Base-by-base conservation (phyloP, 2,113 vertebrate species). In the Collichthys lucidus region DNA sequence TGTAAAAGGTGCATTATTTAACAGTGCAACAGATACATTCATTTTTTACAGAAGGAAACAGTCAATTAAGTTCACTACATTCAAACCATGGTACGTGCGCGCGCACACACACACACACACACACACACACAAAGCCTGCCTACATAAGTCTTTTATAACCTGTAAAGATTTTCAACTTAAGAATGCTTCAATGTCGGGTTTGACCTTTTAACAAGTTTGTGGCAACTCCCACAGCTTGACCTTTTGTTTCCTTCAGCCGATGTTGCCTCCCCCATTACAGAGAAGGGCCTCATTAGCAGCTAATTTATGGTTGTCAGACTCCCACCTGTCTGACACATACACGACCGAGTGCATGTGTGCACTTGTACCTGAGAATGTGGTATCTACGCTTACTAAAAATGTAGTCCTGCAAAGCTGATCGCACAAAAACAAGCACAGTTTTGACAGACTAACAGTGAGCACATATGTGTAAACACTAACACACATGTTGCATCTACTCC, bases 191-290 rank as follows among this genome's bases (percentile, higher is more conserved):
- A 19, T 71, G 66, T 68, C 5, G 8, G 62, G 44, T 77, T 66
- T 87, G 79, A 86, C 85, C 85, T 90, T 90, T 89, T 63, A 73
- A 68, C 80, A 68, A 52, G 77, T 89, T 77, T 72, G 74, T 77
- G 57, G 76, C 68, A 86, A 78, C 50, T 65, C 66, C 72, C 72
- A 31, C 56, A 76, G 57, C 49, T 65, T 82, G 74, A 89, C 86
- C 86, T 91, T 89, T 85, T 11, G 4, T 72, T 85, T 42, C 46
- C 29, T 55, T 74, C 26, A 74, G 67, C 19, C 24, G 26, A 22
- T 52, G 56, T 59, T 20, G 47, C 73, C 63, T 63, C 59, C 62
- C 42, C 46, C 55, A 56, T 64, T 73, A 50, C 40, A 49, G 46
- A 49, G 59, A 53, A 63, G 60, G n/a, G 55, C 62, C 67, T 76